Conservation (phyloP, 2,797 vertebrate species). For the Coendou prehensilis region DNA sequence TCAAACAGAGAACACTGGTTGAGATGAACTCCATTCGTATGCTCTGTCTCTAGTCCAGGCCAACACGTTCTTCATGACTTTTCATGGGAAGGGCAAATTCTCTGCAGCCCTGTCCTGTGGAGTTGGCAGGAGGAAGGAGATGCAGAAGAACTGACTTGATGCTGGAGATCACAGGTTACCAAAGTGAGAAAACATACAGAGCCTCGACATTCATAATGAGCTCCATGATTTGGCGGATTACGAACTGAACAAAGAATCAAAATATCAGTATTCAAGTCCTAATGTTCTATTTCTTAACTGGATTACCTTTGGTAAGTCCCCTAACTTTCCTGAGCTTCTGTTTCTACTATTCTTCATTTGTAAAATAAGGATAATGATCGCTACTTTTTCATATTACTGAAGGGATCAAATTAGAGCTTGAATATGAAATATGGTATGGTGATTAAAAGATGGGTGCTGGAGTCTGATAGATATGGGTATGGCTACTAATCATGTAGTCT, state of each 20-base stretch:
- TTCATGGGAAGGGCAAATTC: neutral
- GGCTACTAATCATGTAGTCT: neutral
- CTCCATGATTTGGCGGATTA: neutral
- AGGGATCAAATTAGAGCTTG: neutral
- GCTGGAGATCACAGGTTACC: neutral
- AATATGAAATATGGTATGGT: neutral
- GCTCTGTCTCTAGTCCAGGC: neutral
- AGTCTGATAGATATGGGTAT: neutral
- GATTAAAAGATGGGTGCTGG: neutral
- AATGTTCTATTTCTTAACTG: constrained; percentile 27
- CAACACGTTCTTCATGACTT: neutral
- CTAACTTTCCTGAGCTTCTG: neutral
- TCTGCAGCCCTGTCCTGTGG: neutral
- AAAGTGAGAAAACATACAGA: neutral
- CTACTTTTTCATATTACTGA: constrained; percentile 22
- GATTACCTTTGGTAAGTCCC: constrained; percentile 32
- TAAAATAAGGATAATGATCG: constrained; percentile 34
- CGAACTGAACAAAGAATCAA: neutral
- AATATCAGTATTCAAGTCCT: neutral
- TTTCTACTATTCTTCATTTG: constrained; percentile 51
- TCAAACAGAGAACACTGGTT: neutral
- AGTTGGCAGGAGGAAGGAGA: neutral
- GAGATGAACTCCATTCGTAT: neutral
- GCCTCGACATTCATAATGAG: neutral
- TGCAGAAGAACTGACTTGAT: neutral